Evolutionary conservation across 2,888 invertebrate species (phyloP).

Genomic region (Pyrrhopygopsis socrates): DNA sequence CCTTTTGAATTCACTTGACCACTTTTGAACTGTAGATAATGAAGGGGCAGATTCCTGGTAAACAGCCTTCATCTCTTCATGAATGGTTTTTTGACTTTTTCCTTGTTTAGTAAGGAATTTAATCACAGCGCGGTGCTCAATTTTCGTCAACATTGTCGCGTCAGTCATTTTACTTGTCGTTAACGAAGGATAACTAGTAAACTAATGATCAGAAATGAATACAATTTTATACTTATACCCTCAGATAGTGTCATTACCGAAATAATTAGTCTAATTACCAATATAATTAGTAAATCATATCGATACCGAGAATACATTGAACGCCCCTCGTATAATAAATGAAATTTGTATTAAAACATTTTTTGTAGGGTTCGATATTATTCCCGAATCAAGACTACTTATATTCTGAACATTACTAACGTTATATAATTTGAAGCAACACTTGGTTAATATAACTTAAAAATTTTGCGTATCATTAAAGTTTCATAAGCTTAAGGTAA

Average conservation of each 20-base stretch:
- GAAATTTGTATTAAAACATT: too few relatives aligned
- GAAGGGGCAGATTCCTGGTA: conserved; percentile 38
- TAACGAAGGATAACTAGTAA: not conserved
- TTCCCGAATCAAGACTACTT: too few relatives aligned
- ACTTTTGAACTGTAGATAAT: conserved; percentile 49
- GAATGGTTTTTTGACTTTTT: conserved; percentile 63
- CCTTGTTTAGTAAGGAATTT: conserved; percentile 72
- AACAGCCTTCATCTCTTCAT: conserved; percentile 61
- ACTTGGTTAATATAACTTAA: too few relatives aligned
- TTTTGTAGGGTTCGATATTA: too few relatives aligned
- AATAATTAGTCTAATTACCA: conserved; percentile 20
- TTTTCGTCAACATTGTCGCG: conserved; percentile 51
- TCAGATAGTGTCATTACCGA: conserved; percentile 12
- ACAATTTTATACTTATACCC: conserved; percentile 1
- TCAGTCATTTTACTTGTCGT: conserved; percentile 35
- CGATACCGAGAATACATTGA: too few relatives aligned
- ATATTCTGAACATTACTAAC: too few relatives aligned
- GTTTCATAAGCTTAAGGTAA: not conserved
- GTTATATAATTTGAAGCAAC: too few relatives aligned
- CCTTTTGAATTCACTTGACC: conserved; percentile 33
- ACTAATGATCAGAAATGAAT: not conserved
- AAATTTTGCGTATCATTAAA: not conserved
- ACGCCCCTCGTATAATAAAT: too few relatives aligned
- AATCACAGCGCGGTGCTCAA: conserved; percentile 61
- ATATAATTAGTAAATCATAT: too few relatives aligned